Evolutionary conservation across 2,797 vertebrate species (phyloP).

Genomic region (Hyperoplus immaculatus): DNA sequence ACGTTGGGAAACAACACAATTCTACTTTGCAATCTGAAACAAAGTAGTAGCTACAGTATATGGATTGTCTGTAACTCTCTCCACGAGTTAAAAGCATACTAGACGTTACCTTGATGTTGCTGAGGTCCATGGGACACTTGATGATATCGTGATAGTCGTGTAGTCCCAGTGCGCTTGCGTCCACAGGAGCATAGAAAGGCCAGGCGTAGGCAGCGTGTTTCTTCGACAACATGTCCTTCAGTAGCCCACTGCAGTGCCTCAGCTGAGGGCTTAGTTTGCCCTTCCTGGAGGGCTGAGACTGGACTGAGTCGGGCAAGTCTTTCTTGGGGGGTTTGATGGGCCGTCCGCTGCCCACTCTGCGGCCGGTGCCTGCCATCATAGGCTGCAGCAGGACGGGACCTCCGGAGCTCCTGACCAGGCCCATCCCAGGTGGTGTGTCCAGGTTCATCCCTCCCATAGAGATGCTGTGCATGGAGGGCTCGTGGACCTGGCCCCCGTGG

Average conservation of each 20-base stretch:
- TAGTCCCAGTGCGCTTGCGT: slow-evolving; percentile 88
- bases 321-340: slow-evolving; percentile 95
- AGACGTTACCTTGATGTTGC: slow-evolving; percentile 89
- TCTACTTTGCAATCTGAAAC: not conserved
- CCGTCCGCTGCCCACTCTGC: slow-evolving; percentile 92
- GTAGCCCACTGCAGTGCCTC: slow-evolving; percentile 92
- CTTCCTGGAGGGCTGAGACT: slow-evolving; percentile 89
- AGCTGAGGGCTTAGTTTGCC: slow-evolving; percentile 92
- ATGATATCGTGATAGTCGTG: slow-evolving; percentile 97
- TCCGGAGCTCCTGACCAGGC: slow-evolving; percentile 75
- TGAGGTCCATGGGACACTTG: slow-evolving; percentile 96
- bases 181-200: slow-evolving; percentile 92
- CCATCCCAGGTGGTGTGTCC: slow-evolving; percentile 80
- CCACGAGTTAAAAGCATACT: not conserved
- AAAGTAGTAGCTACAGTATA: not conserved
- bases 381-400: slow-evolving; percentile 87
- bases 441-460: slow-evolving; percentile 84
- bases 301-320: slow-evolving; percentile 92
- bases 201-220: slow-evolving; percentile 91
- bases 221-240: slow-evolving; percentile 94
- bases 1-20: not conserved
- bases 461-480: slow-evolving; percentile 84
- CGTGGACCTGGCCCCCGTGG: slow-evolving; percentile 83
- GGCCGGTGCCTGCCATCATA: slow-evolving; percentile 70
- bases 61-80: not conserved